Conservation (phyloP, 2,113 vertebrate species). For the Fregata magnificens region DNA sequence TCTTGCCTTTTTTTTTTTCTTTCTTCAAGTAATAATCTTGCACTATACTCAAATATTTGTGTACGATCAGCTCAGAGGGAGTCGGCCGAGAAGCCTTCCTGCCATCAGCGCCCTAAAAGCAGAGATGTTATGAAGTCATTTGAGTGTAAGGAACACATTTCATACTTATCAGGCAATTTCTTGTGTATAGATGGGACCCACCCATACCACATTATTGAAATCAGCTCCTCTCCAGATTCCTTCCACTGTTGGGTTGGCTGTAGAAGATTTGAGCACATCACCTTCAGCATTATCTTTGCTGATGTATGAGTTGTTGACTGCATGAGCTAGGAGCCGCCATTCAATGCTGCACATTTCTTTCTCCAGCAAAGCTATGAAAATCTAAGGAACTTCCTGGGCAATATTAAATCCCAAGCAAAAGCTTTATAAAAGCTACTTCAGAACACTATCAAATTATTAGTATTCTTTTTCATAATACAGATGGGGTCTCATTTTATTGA, state of each 20-base stretch:
- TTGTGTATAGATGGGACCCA: not conserved
- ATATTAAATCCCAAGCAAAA: conserved; percentile 67
- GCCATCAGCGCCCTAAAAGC: not conserved
- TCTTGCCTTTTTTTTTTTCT: not conserved
- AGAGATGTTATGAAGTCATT: not conserved
- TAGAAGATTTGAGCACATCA: not conserved
- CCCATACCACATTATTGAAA: not conserved
- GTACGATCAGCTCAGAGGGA: not conserved
- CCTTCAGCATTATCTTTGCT: not conserved
- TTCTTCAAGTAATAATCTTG: not conserved
- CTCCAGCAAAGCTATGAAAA: conserved; percentile 53
- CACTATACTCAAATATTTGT: not conserved
- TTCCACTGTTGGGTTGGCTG: not conserved
- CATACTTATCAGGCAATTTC: not conserved
- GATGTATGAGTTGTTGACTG: conserved; percentile 7
- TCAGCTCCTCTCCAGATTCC: not conserved
- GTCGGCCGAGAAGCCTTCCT: not conserved
- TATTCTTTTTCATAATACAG: conserved; percentile 72
- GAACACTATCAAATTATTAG: conserved; percentile 76
- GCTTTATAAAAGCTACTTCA: conserved; percentile 70
- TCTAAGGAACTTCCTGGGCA: conserved; percentile 55
- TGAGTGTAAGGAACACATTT: not conserved
- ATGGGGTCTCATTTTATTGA: conserved; percentile 74
- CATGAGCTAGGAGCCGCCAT: not conserved
- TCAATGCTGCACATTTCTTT: not conserved